Evolutionary conservation across 2,888 invertebrate genomes (phyloP).

Genomic region (Ametastegia equiseti): DNA sequence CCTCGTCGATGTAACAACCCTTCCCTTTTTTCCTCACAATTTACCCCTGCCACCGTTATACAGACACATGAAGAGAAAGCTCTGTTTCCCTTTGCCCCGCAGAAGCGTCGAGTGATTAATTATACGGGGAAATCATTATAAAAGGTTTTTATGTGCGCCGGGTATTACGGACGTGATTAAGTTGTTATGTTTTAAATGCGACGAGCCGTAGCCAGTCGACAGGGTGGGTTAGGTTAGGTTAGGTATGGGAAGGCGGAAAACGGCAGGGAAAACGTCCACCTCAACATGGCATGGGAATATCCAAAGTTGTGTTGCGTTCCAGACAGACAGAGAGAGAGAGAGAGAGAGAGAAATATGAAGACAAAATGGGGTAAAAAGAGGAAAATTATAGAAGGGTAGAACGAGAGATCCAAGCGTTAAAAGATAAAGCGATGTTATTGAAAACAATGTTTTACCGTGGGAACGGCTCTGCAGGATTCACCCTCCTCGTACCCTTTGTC

Average conservation of each 20-base stretch:
- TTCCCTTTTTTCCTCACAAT: too few species aligned
- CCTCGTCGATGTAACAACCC: background rate
- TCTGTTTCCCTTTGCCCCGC: background rate
- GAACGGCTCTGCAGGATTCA: conserved; percentile 29
- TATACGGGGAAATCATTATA: conserved; percentile 49
- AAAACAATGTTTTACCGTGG: conserved; percentile 41
- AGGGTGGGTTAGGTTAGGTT: too few species aligned
- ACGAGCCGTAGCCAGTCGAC: background rate
- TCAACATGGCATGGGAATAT: conserved; percentile 9
- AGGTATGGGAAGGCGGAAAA: background rate
- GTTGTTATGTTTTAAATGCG: conserved; percentile 51
- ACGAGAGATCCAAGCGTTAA: conserved; percentile 27
- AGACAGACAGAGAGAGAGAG: background rate
- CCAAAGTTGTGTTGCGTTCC: background rate
- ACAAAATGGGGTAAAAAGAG: background rate
- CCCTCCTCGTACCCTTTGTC: conserved; percentile 19
- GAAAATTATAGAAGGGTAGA: background rate
- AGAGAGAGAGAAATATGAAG: too few species aligned
- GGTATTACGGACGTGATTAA: conserved; percentile 50
- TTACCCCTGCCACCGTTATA: too few species aligned
- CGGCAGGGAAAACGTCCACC: conserved; percentile 9
- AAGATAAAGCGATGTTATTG: conserved; percentile 46
- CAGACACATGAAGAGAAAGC: background rate
- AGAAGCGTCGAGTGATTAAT: conserved; percentile 46
- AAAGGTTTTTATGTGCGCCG: conserved; percentile 46